Conservation (phyloP, 2,797 vertebrate species). For the Vultur gryphus region DNA sequence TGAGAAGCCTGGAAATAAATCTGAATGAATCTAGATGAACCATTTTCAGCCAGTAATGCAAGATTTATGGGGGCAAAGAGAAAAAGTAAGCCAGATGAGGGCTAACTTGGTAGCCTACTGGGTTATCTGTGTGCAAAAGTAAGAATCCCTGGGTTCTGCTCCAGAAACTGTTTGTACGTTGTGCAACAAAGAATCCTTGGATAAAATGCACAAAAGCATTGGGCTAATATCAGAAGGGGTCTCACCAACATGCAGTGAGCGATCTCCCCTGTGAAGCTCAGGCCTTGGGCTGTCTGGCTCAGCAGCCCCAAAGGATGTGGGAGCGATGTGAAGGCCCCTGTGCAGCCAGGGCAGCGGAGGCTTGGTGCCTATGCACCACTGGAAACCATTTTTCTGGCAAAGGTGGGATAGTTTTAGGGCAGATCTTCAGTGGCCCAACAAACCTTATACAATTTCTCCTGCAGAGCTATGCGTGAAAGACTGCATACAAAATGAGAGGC, state of each 20-base stretch:
- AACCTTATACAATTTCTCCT: background rate
- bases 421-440: background rate
- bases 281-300: background rate
- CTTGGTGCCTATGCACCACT: background rate
- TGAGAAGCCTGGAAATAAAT: background rate
- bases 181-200: background rate
- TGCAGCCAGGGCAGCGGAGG: background rate
- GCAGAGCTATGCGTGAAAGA: background rate
- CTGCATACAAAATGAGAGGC: background rate
- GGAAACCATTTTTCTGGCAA: background rate
- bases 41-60: background rate
- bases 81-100: background rate
- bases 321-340: background rate
- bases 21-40: background rate
- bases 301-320: background rate
- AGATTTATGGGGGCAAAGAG: background rate
- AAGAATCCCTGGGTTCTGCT: background rate
- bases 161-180: background rate
- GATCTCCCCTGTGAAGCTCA: background rate
- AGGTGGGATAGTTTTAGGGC: background rate
- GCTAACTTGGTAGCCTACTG: background rate
- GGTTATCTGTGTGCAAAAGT: background rate
- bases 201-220: background rate
- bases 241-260: background rate
- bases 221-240: background rate